Base-by-base conservation (phyloP, 2,888 invertebrate species). In the Gasteruption jaculator region DNA sequence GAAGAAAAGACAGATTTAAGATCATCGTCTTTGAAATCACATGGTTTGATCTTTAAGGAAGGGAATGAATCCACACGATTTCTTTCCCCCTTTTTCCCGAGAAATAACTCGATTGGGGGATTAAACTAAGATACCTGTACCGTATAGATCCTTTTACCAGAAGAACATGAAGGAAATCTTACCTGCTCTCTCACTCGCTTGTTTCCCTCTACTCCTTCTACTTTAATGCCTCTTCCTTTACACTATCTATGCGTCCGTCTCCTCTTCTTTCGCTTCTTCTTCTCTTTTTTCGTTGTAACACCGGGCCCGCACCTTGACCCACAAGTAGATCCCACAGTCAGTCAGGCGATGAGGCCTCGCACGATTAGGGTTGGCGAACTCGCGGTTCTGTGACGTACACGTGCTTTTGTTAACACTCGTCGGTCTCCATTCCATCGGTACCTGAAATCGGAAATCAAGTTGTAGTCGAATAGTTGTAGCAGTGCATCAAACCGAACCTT, bases 291-390 rank as follows among this genome's bases (percentile, higher is more conserved):
- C 47, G 45, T 46, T 56, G 44, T 46, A n/a, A n/a, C n/a, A n/a
- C n/a, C 21, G 21, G 51, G 49, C 57, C 57, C 63, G 58, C 64
- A 65, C 63, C 62, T 64, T 67, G 68, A 68, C 61, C 65, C 65
- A 65, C 63, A 65, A 67, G 62, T 56, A 57, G 57, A 56, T 54
- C 53, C 49, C 35, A 43, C 41, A 57, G 65, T 57, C 60, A 63
- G 59, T 60, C 54, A 62, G 61, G 61, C 60, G 60, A 67, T 63
- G 64, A 60, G 58, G 61, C 57, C 57, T 54, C 62, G 61, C 51
- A 60, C 60, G 61, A 58, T 59, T 57, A 57, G 60, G 58, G 56
- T 58, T 57, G 58, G 53, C 61, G 55, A 62, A 60, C 54, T 54
- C 39, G 41, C 52, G 53, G 52, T 56, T n/a, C n/a, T n/a, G 55